These are phyloP conservation scores for Armadillidium nasatum DNA, from an alignment of 1,140 invertebrate genomes.

Conservation along the genomic window DNA sequence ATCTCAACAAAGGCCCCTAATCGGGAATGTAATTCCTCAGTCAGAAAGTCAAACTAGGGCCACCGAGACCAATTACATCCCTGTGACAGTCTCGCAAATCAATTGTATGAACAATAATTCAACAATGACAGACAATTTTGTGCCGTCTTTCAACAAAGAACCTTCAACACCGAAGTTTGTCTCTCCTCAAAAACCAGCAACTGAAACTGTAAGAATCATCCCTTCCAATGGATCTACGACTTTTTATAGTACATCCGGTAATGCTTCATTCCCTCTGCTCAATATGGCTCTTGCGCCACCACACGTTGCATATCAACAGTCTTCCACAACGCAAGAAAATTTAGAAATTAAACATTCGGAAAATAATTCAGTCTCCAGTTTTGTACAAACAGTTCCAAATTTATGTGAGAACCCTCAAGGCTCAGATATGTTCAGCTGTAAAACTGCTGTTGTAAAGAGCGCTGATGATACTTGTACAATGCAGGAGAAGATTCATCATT, in stretches of 20 bases:
- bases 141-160: not conserved
- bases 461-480: not conserved
- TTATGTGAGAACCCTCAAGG: not conserved
- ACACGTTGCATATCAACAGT: conserved; percentile 7
- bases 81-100: not conserved
- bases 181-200: not conserved
- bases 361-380: not conserved
- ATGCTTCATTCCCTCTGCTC: conserved; percentile 5
- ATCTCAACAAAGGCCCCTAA: not conserved
- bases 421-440: not conserved
- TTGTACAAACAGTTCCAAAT: not conserved
- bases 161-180: not conserved
- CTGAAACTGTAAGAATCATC: not conserved
- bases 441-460: not conserved
- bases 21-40: not conserved
- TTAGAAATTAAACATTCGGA: not conserved
- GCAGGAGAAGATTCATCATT: not conserved
- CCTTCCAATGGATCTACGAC: not conserved
- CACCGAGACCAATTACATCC: not conserved
- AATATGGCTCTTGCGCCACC: not conserved
- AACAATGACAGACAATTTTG: not conserved
- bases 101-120: not conserved
- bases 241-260: not conserved
- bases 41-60: not conserved
- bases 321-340: not conserved